Evolutionary conservation across 2,797 vertebrate species (phyloP), one percentile per base, ranked within the genome.

Genomic region (Syngnathus rostellatus): DNA sequence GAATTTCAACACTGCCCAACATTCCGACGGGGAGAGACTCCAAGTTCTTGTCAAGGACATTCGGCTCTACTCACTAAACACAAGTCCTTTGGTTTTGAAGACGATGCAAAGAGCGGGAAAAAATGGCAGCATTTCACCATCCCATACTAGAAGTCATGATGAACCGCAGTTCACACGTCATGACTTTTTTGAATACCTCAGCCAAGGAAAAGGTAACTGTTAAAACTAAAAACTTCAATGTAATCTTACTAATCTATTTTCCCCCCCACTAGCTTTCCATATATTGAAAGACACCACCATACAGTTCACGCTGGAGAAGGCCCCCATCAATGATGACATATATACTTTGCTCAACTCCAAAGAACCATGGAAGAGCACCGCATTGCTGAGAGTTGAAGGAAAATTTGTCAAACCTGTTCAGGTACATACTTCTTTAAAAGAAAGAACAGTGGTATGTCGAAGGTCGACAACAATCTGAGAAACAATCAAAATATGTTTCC

Each of bases 11-110:
- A 81, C 92, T 0, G 94, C 92, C 39, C 92, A 95, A 65, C 89
- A 90, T 51, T 90, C 91, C 0, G 91, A 93, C 67, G 89, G 89
- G 68, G 94, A 95, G 66, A 91, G 86, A 64, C 79, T 99, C 63
- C 94, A 97, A 74, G 96, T 98, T 63, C 89, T 97, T 80, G 95
- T 99, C 69, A 95, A 93, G 77, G 93, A 99, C 62, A 99, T 98
- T 73, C 93, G 94, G 31, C 89, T 99, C 31, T 98, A 98, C 86
- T 98, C 96, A 11, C 86, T 99, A 68, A 96, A 97, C 71, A 93
- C 90, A 71, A 92, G 90, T 71, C 90, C 94, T 0, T 79, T 95
- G 70, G 77, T 84, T 12, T 84, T 85, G 71, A 92, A 88, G 76
- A 90, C 85, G 74, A 57, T 71, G 25, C 46, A 70, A 62, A 73